These are phyloP conservation scores for Platalea minor DNA, from an alignment of 2,797 vertebrate species.

Conservation along the genomic window DNA sequence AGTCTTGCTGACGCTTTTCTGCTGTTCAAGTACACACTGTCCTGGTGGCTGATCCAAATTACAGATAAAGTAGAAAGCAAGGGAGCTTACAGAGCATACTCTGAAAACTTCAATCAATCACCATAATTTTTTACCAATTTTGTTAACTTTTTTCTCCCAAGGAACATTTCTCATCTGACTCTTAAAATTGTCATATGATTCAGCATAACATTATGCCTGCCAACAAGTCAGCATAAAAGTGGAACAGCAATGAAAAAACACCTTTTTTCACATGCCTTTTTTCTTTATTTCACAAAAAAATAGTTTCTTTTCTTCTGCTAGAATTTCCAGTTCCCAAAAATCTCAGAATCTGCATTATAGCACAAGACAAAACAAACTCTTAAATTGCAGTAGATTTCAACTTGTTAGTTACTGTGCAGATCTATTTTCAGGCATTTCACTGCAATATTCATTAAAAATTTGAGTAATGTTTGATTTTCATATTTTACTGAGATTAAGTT, in stretches of 20 bases:
- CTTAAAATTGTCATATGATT: not conserved
- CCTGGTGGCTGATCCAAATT: slow-evolving; percentile 15
- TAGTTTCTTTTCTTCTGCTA: not conserved
- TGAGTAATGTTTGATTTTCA: not conserved
- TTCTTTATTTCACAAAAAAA: not conserved
- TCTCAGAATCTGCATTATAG: not conserved
- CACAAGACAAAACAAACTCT: not conserved
- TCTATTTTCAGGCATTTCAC: not conserved
- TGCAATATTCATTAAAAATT: not conserved
- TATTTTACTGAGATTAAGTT: not conserved
- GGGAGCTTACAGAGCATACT: not conserved
- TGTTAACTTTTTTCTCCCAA: not conserved
- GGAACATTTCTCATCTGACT: not conserved
- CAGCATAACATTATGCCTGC: not conserved
- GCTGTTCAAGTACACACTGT: not conserved
- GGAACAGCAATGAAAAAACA: not conserved
- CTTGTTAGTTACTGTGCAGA: not conserved
- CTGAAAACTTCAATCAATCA: not conserved
- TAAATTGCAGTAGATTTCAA: not conserved
- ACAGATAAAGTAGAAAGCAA: not conserved
- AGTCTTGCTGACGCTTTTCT: slow-evolving; percentile 36
- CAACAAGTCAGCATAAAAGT: not conserved
- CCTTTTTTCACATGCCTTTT: not conserved
- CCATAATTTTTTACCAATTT: not conserved
- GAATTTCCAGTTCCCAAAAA: not conserved